Base-by-base conservation (phyloP, 2,888 invertebrate species). In the Cabera pusaria region DNA sequence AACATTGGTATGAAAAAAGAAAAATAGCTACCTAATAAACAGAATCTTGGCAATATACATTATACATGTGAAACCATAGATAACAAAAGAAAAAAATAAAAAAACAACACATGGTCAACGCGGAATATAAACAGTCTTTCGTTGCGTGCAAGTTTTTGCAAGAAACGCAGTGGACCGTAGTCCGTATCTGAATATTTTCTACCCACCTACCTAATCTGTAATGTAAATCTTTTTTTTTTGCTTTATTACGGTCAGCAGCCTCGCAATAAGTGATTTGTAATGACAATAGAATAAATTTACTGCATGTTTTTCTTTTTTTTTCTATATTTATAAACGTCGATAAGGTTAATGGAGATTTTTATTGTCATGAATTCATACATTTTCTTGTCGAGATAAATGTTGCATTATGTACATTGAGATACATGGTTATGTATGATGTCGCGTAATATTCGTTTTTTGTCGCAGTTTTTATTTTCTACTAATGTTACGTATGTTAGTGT, bases 121-220 rank as follows among this genome's bases (percentile, higher is more conserved):
- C 44, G 48, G 48, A 48, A 48, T 40, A 27, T 44, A 5, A 33
- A 51, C 32, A 36, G 31, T 33, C 36, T 24, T 24, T 14, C 27
- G 40, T 39, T 45, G 40, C 41, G 36, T 34, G 28, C 27, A 6
- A 23, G 33, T 29, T 42, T 48, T 31, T n/a, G 45, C 49, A 48
- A 44, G 36, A 8, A 26, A 18, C 24, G 17, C 63, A 53, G 41
- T 57, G 46, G 37, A 43, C 33, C 50, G 44, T 57, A 45, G 37
- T 41, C 33, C 50, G 44, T 56, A 2, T 14, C 26, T 38, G 48
- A 52, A 50, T 47, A 54, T 55, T 71, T 72, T 74, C 67, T 73
- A 68, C 49, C 59, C 58, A 59, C 73, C 67, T 73, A 68, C 49
- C 59, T 59, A 59, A 72, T 73, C 60, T 58, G 31, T 44, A 65